Conservation (phyloP, 2,888 invertebrate species). For the Microplitis deprimator region DNA sequence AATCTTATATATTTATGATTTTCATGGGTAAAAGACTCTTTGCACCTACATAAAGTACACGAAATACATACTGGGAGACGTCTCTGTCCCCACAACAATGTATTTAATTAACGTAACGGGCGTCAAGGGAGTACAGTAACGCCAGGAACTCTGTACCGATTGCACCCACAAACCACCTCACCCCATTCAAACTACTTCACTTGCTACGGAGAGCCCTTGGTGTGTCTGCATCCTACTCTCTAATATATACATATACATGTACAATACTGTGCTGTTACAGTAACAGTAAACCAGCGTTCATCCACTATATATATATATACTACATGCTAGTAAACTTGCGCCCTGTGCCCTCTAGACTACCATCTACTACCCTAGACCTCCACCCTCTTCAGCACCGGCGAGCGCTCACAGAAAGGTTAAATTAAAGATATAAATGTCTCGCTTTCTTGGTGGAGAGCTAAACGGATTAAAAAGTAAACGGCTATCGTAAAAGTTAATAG, state of each 20-base stretch:
- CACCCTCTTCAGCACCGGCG: constrained; percentile 22
- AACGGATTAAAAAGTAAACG: constrained; percentile 71
- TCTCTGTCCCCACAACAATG: constrained; percentile 71
- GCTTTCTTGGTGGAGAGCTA: constrained; percentile 54
- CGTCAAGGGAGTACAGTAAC: constrained; percentile 63
- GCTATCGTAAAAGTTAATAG: constrained; percentile 69
- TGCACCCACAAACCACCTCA: constrained; percentile 66
- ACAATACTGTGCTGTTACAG: too few species aligned
- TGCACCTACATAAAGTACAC: constrained; percentile 66
- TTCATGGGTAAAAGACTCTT: constrained; percentile 61
- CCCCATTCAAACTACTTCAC: constrained; percentile 51
- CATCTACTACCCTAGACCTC: constrained; percentile 28
- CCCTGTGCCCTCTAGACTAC: constrained; percentile 18
- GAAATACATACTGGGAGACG: constrained; percentile 62
- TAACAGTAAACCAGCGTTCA: constrained; percentile 41
- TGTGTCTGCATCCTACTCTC: constrained; percentile 48
- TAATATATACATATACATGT: not conserved
- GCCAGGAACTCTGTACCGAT: constrained; percentile 63
- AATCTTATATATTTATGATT: constrained; percentile 29
- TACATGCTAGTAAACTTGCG: constrained; percentile 43
- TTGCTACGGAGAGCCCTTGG: constrained; percentile 41
- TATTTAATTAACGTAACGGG: constrained; percentile 72
- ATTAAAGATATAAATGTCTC: constrained; percentile 59
- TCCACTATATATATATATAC: constrained; percentile 46
- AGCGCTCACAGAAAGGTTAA: constrained; percentile 48